These are phyloP conservation scores for Myoxocephalus aenaeus DNA, from an alignment of 2,797 vertebrate genomes.

Conservation along the genomic window DNA sequence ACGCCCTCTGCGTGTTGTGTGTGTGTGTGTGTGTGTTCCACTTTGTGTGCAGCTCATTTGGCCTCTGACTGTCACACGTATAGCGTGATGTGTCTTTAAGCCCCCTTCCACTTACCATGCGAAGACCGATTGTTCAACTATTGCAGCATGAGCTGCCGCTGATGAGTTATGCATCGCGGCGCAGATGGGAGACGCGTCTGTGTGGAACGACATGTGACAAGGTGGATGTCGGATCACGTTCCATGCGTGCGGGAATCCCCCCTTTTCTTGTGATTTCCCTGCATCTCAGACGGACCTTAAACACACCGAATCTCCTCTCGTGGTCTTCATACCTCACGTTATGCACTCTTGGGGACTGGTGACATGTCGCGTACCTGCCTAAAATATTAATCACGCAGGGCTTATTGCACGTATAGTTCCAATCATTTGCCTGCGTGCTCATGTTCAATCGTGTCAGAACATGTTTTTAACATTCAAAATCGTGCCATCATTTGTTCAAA, in stretches of 20 bases:
- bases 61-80: slow-evolving; percentile 54
- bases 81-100: slow-evolving; percentile 70
- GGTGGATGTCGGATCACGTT: slow-evolving; percentile 54
- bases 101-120: slow-evolving; percentile 64
- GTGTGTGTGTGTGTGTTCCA: slow-evolving; percentile 20
- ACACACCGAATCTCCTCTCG: slow-evolving; percentile 20
- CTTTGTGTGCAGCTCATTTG: slow-evolving; percentile 47
- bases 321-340: slow-evolving; percentile 8
- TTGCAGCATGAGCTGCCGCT: slow-evolving; percentile 45
- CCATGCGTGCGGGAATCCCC: slow-evolving; percentile 43
- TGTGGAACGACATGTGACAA: slow-evolving; percentile 68
- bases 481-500: neutral
- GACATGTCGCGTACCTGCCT: slow-evolving; percentile 8
- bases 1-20: slow-evolving; percentile 46
- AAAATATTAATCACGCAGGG: neutral
- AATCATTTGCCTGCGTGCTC: neutral
- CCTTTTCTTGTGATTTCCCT: neutral
- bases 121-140: slow-evolving; percentile 62
- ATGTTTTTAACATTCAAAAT: neutral
- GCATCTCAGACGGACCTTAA: slow-evolving; percentile 23
- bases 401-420: neutral
- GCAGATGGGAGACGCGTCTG: slow-evolving; percentile 47
- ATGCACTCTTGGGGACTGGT: slow-evolving; percentile 3
- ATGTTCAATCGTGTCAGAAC: neutral
- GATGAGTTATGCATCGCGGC: slow-evolving; percentile 71